Conservation (phyloP, 2,797 vertebrate genomes). For the Enteromius viviparus region DNA sequence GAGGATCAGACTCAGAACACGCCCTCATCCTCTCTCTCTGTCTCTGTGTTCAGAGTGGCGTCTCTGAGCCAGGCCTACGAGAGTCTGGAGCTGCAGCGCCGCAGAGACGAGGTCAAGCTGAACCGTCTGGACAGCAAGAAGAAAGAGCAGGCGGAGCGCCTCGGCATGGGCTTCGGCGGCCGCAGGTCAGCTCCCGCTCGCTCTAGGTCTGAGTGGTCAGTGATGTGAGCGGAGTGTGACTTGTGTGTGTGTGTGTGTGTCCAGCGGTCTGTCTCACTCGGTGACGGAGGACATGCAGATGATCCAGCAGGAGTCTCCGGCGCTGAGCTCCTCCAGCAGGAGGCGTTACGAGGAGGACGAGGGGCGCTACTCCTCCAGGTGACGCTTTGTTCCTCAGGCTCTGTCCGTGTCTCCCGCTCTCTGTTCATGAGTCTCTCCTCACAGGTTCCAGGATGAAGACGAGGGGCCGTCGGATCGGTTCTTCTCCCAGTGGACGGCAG, state of each 20-base stretch:
- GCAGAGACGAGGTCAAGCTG: constrained; percentile 80
- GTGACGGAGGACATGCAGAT: constrained; percentile 91
- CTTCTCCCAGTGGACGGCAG: constrained; percentile 80
- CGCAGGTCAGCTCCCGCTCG: constrained; percentile 77
- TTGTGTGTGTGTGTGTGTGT: neutral
- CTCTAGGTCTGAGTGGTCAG: too few relatives aligned
- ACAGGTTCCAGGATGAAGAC: constrained; percentile 80
- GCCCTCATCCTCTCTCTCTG: neutral
- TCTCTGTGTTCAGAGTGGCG: neutral
- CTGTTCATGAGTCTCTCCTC: constrained; percentile 6
- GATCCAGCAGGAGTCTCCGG: constrained; percentile 90
- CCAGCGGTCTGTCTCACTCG: constrained; percentile 92
- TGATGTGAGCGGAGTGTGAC: neutral
- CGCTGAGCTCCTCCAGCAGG: constrained; percentile 72
- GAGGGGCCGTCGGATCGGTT: constrained; percentile 74
- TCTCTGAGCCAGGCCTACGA: constrained; percentile 78
- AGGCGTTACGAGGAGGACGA: constrained; percentile 77
- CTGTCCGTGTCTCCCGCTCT: neutral
- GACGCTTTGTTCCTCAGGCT: constrained; percentile 18
- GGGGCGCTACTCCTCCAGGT: constrained; percentile 78
- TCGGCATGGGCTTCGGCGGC: constrained; percentile 90
- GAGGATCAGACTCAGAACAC: neutral
- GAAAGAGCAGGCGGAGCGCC: constrained; percentile 86
- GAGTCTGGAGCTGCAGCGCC: constrained; percentile 87
- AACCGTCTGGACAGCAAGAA: constrained; percentile 82